These are phyloP conservation scores for Sminthopsis crassicaudata DNA, from an alignment of 2,113 vertebrate species.

Conservation along the genomic window DNA sequence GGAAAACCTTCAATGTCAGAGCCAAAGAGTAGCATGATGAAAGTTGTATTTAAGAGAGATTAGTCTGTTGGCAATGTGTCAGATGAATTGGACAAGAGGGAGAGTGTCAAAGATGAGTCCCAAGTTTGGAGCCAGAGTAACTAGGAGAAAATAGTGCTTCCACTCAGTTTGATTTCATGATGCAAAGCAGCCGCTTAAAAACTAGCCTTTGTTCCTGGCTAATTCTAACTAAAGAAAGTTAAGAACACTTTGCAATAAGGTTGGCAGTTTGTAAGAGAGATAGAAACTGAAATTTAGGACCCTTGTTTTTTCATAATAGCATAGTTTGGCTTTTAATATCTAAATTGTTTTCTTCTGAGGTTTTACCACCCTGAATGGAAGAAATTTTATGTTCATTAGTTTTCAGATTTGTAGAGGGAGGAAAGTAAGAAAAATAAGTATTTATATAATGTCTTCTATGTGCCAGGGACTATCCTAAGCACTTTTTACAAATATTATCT, in stretches of 20 bases:
- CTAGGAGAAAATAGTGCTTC: background rate
- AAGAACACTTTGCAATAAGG: background rate
- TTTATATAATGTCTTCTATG: background rate
- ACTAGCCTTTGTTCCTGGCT: background rate
- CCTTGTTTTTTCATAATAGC: background rate
- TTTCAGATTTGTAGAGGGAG: slow-evolving; percentile 20
- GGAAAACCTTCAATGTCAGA: background rate
- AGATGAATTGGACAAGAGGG: background rate
- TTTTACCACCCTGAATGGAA: background rate
- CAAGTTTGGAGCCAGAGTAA: background rate
- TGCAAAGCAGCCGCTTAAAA: background rate
- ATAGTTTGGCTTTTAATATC: slow-evolving; percentile 13
- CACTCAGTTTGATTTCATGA: background rate
- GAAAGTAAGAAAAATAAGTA: background rate
- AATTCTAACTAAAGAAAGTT: background rate
- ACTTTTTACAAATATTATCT: background rate
- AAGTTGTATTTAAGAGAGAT: background rate
- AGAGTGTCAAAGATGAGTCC: slow-evolving; percentile 25
- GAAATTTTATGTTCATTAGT: background rate
- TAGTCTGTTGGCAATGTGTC: background rate
- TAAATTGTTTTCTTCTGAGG: slow-evolving; percentile 17
- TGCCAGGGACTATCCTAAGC: background rate
- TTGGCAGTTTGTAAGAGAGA: background rate
- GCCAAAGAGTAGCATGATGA: slow-evolving; percentile 1
- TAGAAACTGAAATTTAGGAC: background rate